phyloP scores from a whole-genome alignment of 64 coral and sea anemone species.

The Dendrophyllia cribrosa region DNA sequence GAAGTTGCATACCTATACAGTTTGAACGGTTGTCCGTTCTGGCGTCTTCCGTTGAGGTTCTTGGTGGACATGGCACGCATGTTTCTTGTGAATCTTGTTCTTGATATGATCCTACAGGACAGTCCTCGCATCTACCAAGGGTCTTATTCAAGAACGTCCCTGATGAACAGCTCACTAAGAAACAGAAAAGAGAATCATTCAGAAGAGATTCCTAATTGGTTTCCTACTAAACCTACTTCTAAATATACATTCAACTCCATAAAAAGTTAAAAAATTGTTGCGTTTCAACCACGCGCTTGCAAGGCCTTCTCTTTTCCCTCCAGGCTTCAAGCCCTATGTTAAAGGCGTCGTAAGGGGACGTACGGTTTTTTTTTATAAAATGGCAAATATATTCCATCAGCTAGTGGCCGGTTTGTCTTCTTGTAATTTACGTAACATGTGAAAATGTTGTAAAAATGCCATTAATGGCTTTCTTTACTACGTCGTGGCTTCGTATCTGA shows the following conservation, averaged over 20 bases:
- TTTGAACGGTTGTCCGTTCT: constrained; percentile 33
- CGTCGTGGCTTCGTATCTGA: not conserved
- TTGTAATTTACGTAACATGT: no score
- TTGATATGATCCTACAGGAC: constrained; percentile 55
- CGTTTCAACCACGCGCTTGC: no score
- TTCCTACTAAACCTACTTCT: not conserved
- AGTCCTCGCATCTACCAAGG: constrained; percentile 27
- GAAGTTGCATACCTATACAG: constrained; percentile 32
- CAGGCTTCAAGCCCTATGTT: no score
- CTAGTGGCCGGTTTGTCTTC: no score
- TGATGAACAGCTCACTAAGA: constrained; percentile 25
- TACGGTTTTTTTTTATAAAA: no score
- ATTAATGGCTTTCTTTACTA: not conserved
- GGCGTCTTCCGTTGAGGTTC: constrained; percentile 32
- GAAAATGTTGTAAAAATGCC: no score
- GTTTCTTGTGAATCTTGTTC: not conserved
- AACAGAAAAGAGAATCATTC: not conserved
- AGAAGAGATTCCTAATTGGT: not conserved
- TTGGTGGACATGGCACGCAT: constrained; percentile 42
- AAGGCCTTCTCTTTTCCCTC: no score
- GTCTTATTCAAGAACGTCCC: constrained; percentile 36
- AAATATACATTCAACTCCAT: not conserved
- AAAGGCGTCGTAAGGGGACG: no score
- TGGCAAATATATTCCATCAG: no score
- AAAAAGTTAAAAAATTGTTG: no score